These are phyloP conservation scores for Drosophila tsacasi DNA, from an alignment of 1,140 invertebrate species.

Conservation along the genomic window DNA sequence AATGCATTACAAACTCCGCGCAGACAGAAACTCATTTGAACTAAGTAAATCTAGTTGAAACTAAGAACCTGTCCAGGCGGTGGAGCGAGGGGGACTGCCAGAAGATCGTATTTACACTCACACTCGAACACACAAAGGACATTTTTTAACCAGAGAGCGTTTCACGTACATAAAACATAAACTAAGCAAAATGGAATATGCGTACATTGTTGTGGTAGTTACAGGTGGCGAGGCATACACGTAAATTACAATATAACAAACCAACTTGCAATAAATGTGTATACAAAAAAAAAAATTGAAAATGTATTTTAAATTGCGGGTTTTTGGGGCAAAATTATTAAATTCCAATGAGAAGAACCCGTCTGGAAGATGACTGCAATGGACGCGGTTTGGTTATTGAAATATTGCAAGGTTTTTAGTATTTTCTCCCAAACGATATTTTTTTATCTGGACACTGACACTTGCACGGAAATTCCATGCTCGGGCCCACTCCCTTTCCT, in stretches of 20 bases:
- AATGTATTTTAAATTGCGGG: background rate
- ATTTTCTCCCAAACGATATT: too few species aligned
- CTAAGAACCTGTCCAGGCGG: slow-evolving; percentile 45
- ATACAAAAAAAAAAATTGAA: slow-evolving; percentile 59
- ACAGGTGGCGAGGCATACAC: slow-evolving; percentile 67
- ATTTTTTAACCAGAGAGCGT: slow-evolving; percentile 58
- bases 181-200: slow-evolving; percentile 62
- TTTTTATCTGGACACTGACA: too few species aligned
- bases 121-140: background rate
- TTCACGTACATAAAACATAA: slow-evolving; percentile 59
- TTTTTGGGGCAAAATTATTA: background rate
- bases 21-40: slow-evolving; percentile 19
- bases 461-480: too few species aligned
- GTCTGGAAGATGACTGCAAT: background rate
- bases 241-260: slow-evolving; percentile 78
- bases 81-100: slow-evolving; percentile 3
- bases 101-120: slow-evolving; percentile 47
- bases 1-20: slow-evolving; percentile 20
- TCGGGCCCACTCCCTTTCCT: too few species aligned
- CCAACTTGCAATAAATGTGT: slow-evolving; percentile 82
- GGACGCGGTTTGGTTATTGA: background rate
- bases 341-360: background rate
- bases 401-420: too few species aligned
- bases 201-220: slow-evolving; percentile 83
- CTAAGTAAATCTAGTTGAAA: slow-evolving; percentile 20